Evolutionary conservation across 64 coral and sea anemone species (phyloP).

Genomic region (Actinia tenebrosa): DNA sequence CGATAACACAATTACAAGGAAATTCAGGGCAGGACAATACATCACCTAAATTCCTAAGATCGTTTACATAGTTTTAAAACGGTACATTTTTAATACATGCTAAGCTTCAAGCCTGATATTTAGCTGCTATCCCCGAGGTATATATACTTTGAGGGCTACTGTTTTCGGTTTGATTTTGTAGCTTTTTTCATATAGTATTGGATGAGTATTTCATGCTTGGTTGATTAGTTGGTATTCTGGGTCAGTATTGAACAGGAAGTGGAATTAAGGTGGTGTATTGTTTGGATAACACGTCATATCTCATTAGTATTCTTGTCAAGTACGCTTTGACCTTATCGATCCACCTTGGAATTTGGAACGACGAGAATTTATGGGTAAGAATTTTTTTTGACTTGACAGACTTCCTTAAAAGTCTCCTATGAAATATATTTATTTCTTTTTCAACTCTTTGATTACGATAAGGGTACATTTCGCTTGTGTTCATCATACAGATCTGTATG

Average conservation of each 20-base stretch:
- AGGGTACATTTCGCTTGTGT: too few relatives aligned
- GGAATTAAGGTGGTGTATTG: background rate
- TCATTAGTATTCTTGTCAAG: slow-evolving; percentile 1
- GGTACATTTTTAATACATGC: background rate
- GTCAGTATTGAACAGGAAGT: background rate
- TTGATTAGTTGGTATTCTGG: background rate
- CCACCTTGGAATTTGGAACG: background rate
- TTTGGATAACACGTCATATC: background rate
- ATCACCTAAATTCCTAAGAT: background rate
- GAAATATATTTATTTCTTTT: too few relatives aligned
- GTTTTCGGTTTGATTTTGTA: background rate
- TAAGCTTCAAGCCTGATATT: background rate
- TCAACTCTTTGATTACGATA: too few relatives aligned
- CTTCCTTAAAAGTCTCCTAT: too few relatives aligned
- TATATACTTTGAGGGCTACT: background rate
- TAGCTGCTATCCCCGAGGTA: background rate
- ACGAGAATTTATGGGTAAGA: background rate
- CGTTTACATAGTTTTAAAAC: background rate
- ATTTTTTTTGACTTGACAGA: too few relatives aligned
- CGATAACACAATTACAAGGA: background rate
- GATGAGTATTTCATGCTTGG: background rate
- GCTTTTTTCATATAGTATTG: background rate
- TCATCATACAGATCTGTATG: background rate
- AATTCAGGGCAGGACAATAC: background rate
- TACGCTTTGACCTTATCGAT: background rate